A percentile compares a stretch with the other conserved stretches of the same genome.
Conservation (phyloP, 2,797 vertebrate genomes). For the Acomys russatus region DNA sequence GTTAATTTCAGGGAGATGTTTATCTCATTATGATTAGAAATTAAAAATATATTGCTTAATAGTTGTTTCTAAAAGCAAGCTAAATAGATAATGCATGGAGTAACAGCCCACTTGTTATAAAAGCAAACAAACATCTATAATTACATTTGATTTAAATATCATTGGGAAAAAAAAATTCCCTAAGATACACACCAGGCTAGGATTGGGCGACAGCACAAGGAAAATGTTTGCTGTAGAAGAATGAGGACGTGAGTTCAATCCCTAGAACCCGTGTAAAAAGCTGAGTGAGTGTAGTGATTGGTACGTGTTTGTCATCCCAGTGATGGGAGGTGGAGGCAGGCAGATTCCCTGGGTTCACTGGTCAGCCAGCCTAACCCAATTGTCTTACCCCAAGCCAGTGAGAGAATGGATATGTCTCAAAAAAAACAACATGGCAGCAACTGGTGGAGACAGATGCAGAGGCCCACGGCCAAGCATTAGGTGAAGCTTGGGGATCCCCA, state of each 20-base stretch:
- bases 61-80: slow-evolving; percentile 37
- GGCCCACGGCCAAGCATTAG: background rate
- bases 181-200: background rate
- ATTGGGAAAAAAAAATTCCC: background rate
- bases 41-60: slow-evolving; percentile 59
- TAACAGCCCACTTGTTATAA: slow-evolving; percentile 11
- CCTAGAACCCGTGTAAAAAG: background rate
- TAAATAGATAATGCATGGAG: slow-evolving; percentile 37
- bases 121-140: slow-evolving; percentile 42
- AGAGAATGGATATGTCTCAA: background rate
- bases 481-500: background rate
- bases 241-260: background rate
- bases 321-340: background rate
- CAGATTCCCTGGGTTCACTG: background rate
- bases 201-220: background rate
- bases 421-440: background rate
- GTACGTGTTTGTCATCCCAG: background rate
- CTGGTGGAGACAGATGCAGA: background rate
- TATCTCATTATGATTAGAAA: slow-evolving; percentile 51
- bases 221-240: background rate
- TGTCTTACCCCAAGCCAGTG: background rate
- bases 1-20: slow-evolving; percentile 34
- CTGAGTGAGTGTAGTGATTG: background rate
- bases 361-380: background rate
- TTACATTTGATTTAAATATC: slow-evolving; percentile 57